Evolutionary conservation across 2,797 vertebrate species (phyloP).

Genomic region (Tolypeutes matacus): DNA sequence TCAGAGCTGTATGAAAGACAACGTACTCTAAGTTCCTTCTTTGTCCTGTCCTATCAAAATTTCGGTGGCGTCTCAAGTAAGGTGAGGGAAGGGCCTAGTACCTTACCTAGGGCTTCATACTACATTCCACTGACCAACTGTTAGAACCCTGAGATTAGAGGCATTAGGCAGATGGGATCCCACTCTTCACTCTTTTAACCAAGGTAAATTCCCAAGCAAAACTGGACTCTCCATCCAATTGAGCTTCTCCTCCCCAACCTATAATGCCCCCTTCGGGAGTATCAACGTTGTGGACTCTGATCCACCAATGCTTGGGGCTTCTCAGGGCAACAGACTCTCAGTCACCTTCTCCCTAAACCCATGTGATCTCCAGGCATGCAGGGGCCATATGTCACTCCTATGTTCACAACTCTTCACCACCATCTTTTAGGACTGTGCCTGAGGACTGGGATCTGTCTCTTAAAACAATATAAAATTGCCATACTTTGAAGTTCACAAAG

Average conservation of each 20-base stretch:
- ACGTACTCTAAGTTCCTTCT: background rate
- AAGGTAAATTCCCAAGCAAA: background rate
- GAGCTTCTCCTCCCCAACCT: background rate
- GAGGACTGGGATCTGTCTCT: background rate
- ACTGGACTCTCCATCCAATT: background rate
- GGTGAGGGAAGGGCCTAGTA: background rate
- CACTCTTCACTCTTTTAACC: background rate
- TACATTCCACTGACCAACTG: background rate
- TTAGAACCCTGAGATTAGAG: background rate
- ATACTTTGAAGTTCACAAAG: constrained; percentile 53
- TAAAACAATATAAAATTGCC: constrained; percentile 42
- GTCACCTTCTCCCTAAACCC: background rate
- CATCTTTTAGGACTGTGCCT: background rate
- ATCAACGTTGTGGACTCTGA: background rate
- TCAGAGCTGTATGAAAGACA: background rate
- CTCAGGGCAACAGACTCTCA: background rate
- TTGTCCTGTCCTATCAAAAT: background rate
- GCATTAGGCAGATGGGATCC: background rate
- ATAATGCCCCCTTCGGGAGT: background rate
- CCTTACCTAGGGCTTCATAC: background rate
- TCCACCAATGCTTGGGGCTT: background rate
- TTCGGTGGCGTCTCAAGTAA: background rate
- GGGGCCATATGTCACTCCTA: background rate
- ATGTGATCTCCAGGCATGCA: background rate
- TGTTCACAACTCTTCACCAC: background rate